Evolutionary conservation across 2,888 invertebrate genomes (phyloP), one percentile per base, ranked within the genome.

Genomic region (Hemistola chrysoprasaria): DNA sequence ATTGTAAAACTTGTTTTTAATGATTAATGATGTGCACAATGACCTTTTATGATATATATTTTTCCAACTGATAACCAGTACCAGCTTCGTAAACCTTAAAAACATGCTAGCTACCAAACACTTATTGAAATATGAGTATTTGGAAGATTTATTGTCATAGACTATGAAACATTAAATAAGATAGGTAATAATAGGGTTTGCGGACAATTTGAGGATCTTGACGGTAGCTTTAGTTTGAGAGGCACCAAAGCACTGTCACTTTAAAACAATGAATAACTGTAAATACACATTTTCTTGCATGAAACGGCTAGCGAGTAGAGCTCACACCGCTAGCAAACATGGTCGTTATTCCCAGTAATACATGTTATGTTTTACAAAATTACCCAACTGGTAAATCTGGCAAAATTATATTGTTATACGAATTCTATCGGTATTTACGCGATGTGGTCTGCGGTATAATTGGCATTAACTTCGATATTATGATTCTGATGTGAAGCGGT

Each of bases 261-360:
- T 28, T 57, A 42, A 45, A 56, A 61, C 56, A 62, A 51, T 58
- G 49, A n/a, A n/a, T 65, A 49, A 58, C 50, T 70, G 9, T 32
- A 23, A 8, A 33, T n/a, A 44, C 73, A 78, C 73, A 50, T 65
- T 67, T 65, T 63, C 67, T 62, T 85, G 85, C 86, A 86, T 85
- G 66, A 59, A 71, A 80, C 79, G 85, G 84, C 84, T 81, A 79
- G 68, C 57, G 65, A 65, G 66, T 82, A 81, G 81, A 69, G 59
- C 53, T 71, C 67, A 71, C 68, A 68, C 64, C 65, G 64, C 59
- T 73, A 65, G 62, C 50, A 50, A 64, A 56, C 58, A 73, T 85
- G 86, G 86, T 87, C 87, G 87, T 86, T 88, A 88, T 86, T 87
- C 78, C 85, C 85, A 66, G 55, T 63, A 36, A 39, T 47, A n/a